Base-by-base conservation (phyloP, 2,888 invertebrate genomes). In the Actias luna region DNA sequence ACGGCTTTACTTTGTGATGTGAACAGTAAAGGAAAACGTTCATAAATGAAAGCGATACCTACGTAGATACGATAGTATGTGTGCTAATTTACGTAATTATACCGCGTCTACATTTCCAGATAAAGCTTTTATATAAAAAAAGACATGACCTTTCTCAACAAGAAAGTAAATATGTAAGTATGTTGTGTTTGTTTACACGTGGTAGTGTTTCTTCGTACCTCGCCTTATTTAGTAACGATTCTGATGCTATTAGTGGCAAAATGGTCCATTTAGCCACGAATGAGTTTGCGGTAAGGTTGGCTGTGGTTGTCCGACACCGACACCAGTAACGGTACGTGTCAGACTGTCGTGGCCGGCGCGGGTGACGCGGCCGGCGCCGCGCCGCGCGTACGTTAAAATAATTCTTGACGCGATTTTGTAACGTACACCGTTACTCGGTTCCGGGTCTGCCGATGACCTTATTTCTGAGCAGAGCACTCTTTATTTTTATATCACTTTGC, bases 371-470 rank as follows among this genome's bases (percentile, higher is more conserved):
- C 22, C 46, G 18, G 55, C 55, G 29, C 27, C 8, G 75, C 80
- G 79, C 78, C 79, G 82, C 77, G 84, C 82, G 90, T 89, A 90
- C 92, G 90, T 91, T 91, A 91, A 91, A 85, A 91, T 92, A 91
- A 91, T 92, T 91, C 92, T 92, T 89, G 90, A 87, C 87, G 92
- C 86, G 88, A 90, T 92, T 92, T 92, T 90, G 92, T 91, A 92
- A 92, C 85, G 79, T 84, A 88, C 80, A 89, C 92, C 90, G 92
- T 87, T 92, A 90, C 79, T 84, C 84, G 83, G 90, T 92, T 92
- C 91, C 91, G 92, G 92, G 87, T 89, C 77, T 83, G 87, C 78
- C 82, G 84, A 83, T 85, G 90, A 89, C 92, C 92, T 89, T 92
- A 92, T 91, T 92, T 86, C 85, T 85, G 78, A 79, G 74, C 78